Evolutionary conservation across 2,113 vertebrate genomes (phyloP), one percentile per base, ranked within the genome.

Genomic region (Eptesicus fuscus): DNA sequence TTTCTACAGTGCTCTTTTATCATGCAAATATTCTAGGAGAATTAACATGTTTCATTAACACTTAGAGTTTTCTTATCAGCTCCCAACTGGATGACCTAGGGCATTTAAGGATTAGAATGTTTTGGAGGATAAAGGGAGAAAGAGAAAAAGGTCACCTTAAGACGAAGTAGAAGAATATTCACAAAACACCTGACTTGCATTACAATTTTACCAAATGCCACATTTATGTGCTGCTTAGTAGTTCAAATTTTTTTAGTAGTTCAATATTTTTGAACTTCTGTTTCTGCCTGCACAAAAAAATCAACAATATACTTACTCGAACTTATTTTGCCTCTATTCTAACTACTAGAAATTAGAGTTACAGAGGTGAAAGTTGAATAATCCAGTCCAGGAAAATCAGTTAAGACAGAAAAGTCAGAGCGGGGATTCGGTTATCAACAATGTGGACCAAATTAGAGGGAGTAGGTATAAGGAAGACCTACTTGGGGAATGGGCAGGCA

Each of bases 31-130:
- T 49, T 86, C 40, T 30, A 78, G 77, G 73, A 88, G 59, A 90
- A 84, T 90, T 85, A 90, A 53, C 65, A 53, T 71, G n/a, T 37
- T 82, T 84, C n/a, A 87, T 92, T 92, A 90, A 82, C 42, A 84
- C 18, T 30, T 88, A 85, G 56, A 51, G 28, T 83, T 89, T 92
- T 87, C 18, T 78, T 63, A 51, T 85, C 69, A 88, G 70, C 25
- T 90, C 94, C 85, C 82, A 95, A 53, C n/a, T 94, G 73, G 74
- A 88, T 44, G 61, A 83, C 73, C 69, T 51, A 69, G 30, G 56
- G 37, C 83, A 91, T 35, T 35, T 61, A 74, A 59, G 67, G 9
- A 74, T 88, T 40, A 88, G 35, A 85, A 77, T 42, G 11, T 47
- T 51, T 93, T 73, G 53, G 23, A 37, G 9, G 47, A 49, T 63